phyloP scores from a whole-genome alignment of 1,140 invertebrate species.

The Zelostemma sp. region DNA sequence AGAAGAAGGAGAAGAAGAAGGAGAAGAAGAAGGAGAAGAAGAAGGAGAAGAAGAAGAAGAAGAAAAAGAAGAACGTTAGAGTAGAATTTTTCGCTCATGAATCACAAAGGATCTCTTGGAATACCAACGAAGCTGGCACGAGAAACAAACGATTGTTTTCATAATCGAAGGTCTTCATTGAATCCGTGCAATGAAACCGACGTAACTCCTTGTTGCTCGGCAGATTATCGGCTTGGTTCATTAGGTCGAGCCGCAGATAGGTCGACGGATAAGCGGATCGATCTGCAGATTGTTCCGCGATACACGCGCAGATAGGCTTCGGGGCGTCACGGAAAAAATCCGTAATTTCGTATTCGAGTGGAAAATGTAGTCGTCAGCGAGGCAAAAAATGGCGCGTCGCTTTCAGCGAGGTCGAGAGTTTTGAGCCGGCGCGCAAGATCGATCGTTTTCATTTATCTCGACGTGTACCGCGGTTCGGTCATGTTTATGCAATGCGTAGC shows the following conservation, averaged over 20 bases:
- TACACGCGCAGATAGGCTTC: constrained; percentile 30
- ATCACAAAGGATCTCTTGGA: no score
- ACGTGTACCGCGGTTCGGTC: background rate
- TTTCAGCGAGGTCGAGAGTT: no score
- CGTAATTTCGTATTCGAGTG: no score
- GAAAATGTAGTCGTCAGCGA: background rate
- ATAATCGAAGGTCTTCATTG: constrained; percentile 15
- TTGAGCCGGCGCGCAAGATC: background rate
- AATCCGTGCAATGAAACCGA: constrained; percentile 33
- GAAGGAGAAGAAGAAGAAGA: background rate
- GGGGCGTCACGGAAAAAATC: constrained; percentile 21
- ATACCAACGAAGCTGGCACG: no score
- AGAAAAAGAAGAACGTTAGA: no score
- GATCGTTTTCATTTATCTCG: background rate
- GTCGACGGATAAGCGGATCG: constrained; percentile 40
- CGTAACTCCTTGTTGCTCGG: constrained; percentile 32
- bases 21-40: no score
- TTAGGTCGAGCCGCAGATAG: constrained; percentile 42
- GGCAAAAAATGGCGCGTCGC: background rate
- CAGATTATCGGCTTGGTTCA: constrained; percentile 41
- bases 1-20: no score
- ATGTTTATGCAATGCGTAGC: constrained; percentile 6
- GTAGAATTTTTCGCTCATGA: no score
- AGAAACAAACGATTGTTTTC: constrained; percentile 2
- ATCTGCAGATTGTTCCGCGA: constrained; percentile 41